These are phyloP conservation scores for Aurelia aurita DNA, from an alignment of 30 jellyfish, hydroid and myxozoan genomes.

Conservation along the genomic window DNA sequence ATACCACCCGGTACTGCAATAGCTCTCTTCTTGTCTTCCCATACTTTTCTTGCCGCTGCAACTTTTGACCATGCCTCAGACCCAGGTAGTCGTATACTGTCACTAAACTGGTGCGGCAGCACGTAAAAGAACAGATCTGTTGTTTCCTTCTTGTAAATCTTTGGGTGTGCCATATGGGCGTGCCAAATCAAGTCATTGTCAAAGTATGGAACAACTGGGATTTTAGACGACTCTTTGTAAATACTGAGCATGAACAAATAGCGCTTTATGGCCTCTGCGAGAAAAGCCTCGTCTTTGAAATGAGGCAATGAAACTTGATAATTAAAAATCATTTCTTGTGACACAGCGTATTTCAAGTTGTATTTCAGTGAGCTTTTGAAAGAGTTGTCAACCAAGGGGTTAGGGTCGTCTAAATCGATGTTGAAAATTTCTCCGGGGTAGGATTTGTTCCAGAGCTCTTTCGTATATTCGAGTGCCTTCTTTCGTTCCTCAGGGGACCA, in stretches of 20 bases:
- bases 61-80: conserved; percentile 54
- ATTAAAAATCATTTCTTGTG: conserved; percentile 74
- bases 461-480: conserved; percentile 25
- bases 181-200: conserved; percentile 95
- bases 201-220: conserved; percentile 86
- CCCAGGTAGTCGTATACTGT: conserved; percentile 82
- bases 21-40: conserved; percentile 63
- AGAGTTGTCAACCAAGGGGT: conserved; percentile 50
- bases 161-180: conserved; percentile 85
- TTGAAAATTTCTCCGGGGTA: conserved; percentile 79
- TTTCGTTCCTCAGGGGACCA: conserved; percentile 39
- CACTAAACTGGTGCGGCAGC: conserved; percentile 76
- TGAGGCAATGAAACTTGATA: conserved; percentile 89
- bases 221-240: conserved; percentile 70
- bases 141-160: conserved; percentile 65
- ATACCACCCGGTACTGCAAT: conserved; percentile 94
- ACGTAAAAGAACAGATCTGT: conserved; percentile 50
- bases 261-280: conserved; percentile 81
- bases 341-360: conserved; percentile 71
- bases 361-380: conserved; percentile 30
- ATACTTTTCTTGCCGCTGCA: conserved; percentile 65
- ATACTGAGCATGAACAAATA: conserved; percentile 73
- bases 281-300: conserved; percentile 68
- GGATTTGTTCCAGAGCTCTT: conserved; percentile 70
- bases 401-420: conserved; percentile 71